Evolutionary conservation across 2,797 vertebrate genomes (phyloP), one percentile per base, ranked within the genome.

Genomic region (Aeoliscus strigatus): DNA sequence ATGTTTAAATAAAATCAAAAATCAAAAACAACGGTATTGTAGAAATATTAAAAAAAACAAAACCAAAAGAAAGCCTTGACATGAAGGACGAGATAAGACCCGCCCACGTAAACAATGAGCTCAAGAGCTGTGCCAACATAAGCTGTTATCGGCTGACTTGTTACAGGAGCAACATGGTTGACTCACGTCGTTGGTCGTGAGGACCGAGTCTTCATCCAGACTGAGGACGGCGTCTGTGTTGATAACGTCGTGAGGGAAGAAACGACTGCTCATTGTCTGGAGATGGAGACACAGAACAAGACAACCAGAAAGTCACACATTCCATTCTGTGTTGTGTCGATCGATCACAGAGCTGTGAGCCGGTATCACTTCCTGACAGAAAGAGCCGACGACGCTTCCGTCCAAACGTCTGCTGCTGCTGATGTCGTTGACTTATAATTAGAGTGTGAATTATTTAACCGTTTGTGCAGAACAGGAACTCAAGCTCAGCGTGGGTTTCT

Each of bases 171-270:
- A n/a, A n/a, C n/a, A n/a, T n/a, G 27, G 7, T 11, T 3, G 29
- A 51, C 83, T 81, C 67, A 90, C 89, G 85, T 91, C 89, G 66
- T 91, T 91, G 53, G 87, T 91, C 3, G 89, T 90, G 40, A 91
- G 82, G 17, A 91, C 88, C 0, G 89, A 86, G 69, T 91, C 89
- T 67, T 91, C 89, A 29, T 91, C 89, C 76, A 91, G 79, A 58
- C 88, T 90, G 63, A 91, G 87, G 11, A 91, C 49, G 3, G 87
- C 88, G 9, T 91, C 89, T 1, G 86, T 88, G 49, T 54, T 47
- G 79, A 90, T 78, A 66, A 65, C 68, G 18, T 84, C 64, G 39
- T 89, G 75, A 21, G 86, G 89, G 72, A 65, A 82, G 58, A 91
- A 91, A 36, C 89, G 88, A 58, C 87, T 76, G 70, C 84, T 89